phyloP scores from a whole-genome alignment of 2,888 invertebrate genomes.

The Ceraclea dissimilis region DNA sequence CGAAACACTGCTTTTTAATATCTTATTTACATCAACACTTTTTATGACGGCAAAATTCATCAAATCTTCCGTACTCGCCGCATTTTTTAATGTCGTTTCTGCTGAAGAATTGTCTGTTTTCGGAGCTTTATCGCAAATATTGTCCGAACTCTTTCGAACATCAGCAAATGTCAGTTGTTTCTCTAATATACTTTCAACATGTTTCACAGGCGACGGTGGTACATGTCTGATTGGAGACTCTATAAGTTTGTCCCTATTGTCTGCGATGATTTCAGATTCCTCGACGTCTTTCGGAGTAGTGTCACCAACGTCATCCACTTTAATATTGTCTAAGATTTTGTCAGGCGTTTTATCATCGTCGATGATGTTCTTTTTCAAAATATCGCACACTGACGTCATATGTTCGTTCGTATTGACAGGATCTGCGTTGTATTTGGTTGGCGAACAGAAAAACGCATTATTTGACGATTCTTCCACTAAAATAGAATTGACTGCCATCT shows the following conservation, averaged over 20 bases:
- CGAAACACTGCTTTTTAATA: neutral
- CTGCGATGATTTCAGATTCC: too few relatives aligned
- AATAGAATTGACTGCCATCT: slow-evolving; percentile 8
- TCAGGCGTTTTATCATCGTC: slow-evolving; percentile 31
- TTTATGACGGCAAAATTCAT: slow-evolving; percentile 33
- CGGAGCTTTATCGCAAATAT: too few relatives aligned
- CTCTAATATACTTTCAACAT: too few relatives aligned
- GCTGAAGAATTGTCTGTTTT: too few relatives aligned
- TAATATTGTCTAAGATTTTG: neutral
- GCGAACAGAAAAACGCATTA: slow-evolving; percentile 6
- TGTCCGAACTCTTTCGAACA: too few relatives aligned
- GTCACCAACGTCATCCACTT: too few relatives aligned
- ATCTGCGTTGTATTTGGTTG: slow-evolving; percentile 1
- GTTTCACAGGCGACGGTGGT: too few relatives aligned
- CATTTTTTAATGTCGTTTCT: neutral
- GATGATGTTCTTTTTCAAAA: slow-evolving; percentile 6
- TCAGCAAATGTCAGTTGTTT: too few relatives aligned
- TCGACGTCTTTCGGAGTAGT: too few relatives aligned
- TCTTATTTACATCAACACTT: neutral
- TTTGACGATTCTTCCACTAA: slow-evolving; percentile 6
- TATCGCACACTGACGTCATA: slow-evolving; percentile 6
- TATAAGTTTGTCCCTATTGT: too few relatives aligned
- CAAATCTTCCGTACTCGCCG: slow-evolving; percentile 22
- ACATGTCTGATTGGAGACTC: too few relatives aligned
- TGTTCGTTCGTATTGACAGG: neutral